phyloP scores from a whole-genome alignment of 2,113 vertebrate genomes.

The Actenoides lindsayi region DNA sequence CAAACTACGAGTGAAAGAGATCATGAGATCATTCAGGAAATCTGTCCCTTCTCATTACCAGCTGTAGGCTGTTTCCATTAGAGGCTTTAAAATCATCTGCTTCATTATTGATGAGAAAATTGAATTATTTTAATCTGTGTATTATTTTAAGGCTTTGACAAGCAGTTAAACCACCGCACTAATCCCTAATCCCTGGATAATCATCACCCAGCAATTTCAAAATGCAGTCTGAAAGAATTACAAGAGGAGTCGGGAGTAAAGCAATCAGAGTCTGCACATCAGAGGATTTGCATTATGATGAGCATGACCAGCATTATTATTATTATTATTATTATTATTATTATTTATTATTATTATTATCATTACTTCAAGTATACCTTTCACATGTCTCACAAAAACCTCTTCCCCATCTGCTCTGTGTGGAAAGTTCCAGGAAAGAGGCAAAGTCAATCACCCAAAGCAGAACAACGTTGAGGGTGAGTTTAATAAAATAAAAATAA shows the following conservation, averaged over 20 bases:
- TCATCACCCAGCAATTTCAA: neutral
- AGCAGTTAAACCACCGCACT: neutral
- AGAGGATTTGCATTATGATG: neutral
- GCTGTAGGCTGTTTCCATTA: neutral
- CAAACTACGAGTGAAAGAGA: too few relatives aligned
- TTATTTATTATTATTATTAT: neutral
- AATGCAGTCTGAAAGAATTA: neutral
- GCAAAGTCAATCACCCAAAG: neutral
- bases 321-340: neutral
- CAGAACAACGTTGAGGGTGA: neutral
- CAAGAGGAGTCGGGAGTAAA: neutral
- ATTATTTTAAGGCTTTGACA: slow-evolving; percentile 29
- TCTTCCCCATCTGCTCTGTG: neutral
- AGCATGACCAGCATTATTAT: neutral
- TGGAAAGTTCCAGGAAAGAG: neutral
- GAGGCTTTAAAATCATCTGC: neutral
- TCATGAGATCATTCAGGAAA: neutral
- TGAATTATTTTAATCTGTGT: slow-evolving; percentile 11
- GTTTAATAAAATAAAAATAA: neutral
- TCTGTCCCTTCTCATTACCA: neutral
- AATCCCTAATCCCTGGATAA: slow-evolving; percentile 30
- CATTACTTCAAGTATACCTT: neutral
- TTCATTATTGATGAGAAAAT: neutral
- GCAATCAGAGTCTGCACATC: neutral
- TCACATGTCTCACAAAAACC: neutral